Evolutionary conservation across 2,113 vertebrate species (phyloP).

Genomic region (Gambusia affinis): DNA sequence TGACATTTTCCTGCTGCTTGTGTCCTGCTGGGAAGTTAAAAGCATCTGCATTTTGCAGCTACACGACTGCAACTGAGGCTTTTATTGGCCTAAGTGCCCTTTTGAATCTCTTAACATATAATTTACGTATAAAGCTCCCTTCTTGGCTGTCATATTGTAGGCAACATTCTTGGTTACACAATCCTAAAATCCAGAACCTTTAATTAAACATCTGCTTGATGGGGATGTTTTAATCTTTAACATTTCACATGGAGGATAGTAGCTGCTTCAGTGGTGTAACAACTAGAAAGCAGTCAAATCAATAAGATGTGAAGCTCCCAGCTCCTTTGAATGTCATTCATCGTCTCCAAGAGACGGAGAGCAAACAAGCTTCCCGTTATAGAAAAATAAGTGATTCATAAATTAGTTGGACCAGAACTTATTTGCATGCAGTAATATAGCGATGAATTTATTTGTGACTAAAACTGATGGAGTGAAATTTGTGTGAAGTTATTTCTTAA

Average conservation of each 20-base stretch:
- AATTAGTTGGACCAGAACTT: constrained; percentile 2
- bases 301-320: neutral
- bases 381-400: constrained; percentile 11
- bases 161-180: constrained; percentile 11
- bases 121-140: constrained; percentile 38
- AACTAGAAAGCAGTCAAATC: constrained; percentile 1
- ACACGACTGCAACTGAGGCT: constrained; percentile 38
- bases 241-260: neutral
- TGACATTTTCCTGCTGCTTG: constrained; percentile 28
- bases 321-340: neutral
- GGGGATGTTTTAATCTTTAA: constrained; percentile 12
- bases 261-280: neutral
- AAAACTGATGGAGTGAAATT: constrained; percentile 14
- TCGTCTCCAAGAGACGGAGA: constrained; percentile 1
- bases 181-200: constrained; percentile 4
- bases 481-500: neutral
- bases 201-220: constrained; percentile 18
- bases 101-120: constrained; percentile 55
- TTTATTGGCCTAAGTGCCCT: constrained; percentile 50
- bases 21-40: constrained; percentile 62
- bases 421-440: constrained; percentile 2
- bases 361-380: neutral
- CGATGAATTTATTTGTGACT: constrained; percentile 12
- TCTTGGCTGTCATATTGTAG: constrained; percentile 25
- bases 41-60: constrained; percentile 58